Base-by-base conservation (phyloP, 2,113 vertebrate species). In the Anarhynchus alexandrinus region DNA sequence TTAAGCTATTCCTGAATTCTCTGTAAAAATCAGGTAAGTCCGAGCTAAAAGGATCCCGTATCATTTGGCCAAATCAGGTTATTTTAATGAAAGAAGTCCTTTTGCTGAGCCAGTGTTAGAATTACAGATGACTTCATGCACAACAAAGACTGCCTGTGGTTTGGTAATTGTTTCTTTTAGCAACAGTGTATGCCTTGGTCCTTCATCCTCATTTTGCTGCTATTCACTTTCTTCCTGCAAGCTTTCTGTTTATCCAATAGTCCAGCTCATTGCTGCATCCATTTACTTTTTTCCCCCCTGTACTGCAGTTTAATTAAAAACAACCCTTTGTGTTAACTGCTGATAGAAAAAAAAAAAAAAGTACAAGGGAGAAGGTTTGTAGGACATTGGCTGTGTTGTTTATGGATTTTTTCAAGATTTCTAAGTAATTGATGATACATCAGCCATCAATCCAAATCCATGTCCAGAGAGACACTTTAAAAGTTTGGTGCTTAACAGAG, bases 401-500 rank as follows among this genome's bases (percentile, higher is more conserved):
- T 91, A 95, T 3, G 10, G 89, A 96, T 82, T 94, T 96, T 95
- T 85, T 93, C 77, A 78, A 52, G 83, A 74, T 96, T 97, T 96
- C 62, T 76, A 54, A 88, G n/a, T 55, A 93, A 86, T 64, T 82
- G 80, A 85, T 93, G 79, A 82, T 82, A 93, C 26, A 82, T 82
- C 71, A 94, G 64, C 61, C 71, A 91, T 97, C 94, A 95, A 93
- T 98, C 71, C 88, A 91, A 90, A 96, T 95, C 84, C 70, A 42
- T 71, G 81, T 94, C 95, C 94, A 87, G 89, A 92, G 94, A 98
- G 94, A 94, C 76, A 66, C 70, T 97, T 98, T 80, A 97, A 97
- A 98, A 97, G 88, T 97, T 96, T 84, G 97, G 96, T 95, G 97
- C 88, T 98, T 97, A 98, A 90, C 96, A 94, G 96, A 98, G 95